Conservation (phyloP, 1,140 invertebrate species). For the Stratiolaelaps scimitus region DNA sequence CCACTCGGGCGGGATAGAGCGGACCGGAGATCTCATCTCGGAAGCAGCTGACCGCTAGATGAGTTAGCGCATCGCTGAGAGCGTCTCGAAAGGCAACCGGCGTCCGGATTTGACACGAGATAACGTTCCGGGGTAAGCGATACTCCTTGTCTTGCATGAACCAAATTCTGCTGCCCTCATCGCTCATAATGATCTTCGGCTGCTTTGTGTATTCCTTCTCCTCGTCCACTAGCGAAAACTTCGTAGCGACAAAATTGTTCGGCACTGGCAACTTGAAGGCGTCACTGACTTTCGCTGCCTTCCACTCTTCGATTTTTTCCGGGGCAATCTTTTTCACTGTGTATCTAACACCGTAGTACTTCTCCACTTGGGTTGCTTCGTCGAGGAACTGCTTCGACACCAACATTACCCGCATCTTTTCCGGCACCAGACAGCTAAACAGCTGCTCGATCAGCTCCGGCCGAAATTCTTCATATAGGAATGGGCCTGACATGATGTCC, state of each 20-base stretch:
- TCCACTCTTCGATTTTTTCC: conserved; percentile 51
- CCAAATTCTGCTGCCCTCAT: conserved; percentile 54
- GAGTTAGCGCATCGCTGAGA: conserved; percentile 61
- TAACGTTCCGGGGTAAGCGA: conserved; percentile 50
- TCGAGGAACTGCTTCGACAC: no score
- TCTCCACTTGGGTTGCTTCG: no score
- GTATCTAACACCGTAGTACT: no score
- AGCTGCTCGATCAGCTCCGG: conserved; percentile 67
- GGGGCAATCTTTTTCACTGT: no score
- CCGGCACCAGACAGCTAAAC: conserved; percentile 57
- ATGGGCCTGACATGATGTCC: conserved; percentile 63
- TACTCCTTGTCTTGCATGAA: conserved; percentile 89
- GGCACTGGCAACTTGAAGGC: conserved; percentile 61
- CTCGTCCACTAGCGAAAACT: conserved; percentile 56
- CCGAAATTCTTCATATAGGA: conserved; percentile 63
- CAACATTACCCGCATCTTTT: conserved; percentile 50
- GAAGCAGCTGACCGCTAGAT: conserved; percentile 68
- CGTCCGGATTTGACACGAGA: conserved; percentile 43
- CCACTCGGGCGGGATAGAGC: conserved; percentile 75
- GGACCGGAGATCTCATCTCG: conserved; percentile 76
- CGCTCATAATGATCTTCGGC: no score
- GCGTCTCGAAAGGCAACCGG: conserved; percentile 76
- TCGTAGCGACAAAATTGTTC: conserved; percentile 81
- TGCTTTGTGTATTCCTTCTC: no score
- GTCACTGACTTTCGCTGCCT: conserved; percentile 48